phyloP scores from a whole-genome alignment of 2,113 vertebrate genomes.

The Phycodurus eques region DNA sequence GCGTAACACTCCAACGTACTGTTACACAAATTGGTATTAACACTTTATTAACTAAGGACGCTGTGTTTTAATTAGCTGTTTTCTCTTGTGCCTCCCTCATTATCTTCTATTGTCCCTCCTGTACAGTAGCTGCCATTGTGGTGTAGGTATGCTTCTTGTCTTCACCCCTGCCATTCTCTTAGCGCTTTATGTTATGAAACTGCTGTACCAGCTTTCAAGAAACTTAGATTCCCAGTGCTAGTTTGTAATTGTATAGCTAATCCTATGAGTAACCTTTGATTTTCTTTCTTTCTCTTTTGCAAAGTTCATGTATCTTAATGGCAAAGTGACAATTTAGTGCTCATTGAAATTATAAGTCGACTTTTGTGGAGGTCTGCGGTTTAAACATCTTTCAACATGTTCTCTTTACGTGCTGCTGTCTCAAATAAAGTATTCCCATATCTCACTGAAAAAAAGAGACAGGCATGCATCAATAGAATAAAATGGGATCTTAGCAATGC shows the following conservation, averaged over 20 bases:
- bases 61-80: not conserved
- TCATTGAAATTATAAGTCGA: not conserved
- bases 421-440: not conserved
- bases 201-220: not conserved
- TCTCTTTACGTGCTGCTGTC: not conserved
- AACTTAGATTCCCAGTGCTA: not conserved
- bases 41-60: not conserved
- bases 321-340: not conserved
- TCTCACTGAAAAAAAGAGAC: not conserved
- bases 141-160: not conserved
- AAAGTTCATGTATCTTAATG: not conserved
- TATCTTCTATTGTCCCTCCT: not conserved
- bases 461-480: slow-evolving; percentile 4
- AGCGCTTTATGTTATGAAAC: not conserved
- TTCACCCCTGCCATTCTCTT: not conserved
- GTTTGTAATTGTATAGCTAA: not conserved
- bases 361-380: too few species aligned
- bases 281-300: not conserved
- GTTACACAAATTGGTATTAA: not conserved
- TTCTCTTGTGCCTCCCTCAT: not conserved
- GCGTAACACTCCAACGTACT: not conserved
- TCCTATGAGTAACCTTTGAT: not conserved
- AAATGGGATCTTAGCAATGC: slow-evolving; percentile 23
- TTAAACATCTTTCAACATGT: too few species aligned
- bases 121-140: not conserved